A percentile compares a stretch with the other conserved stretches of the same genome.
Evolutionary conservation across 35 echinoderm and acorn worm genomes (phyloP).

Genomic region (Apostichopus japonicus): DNA sequence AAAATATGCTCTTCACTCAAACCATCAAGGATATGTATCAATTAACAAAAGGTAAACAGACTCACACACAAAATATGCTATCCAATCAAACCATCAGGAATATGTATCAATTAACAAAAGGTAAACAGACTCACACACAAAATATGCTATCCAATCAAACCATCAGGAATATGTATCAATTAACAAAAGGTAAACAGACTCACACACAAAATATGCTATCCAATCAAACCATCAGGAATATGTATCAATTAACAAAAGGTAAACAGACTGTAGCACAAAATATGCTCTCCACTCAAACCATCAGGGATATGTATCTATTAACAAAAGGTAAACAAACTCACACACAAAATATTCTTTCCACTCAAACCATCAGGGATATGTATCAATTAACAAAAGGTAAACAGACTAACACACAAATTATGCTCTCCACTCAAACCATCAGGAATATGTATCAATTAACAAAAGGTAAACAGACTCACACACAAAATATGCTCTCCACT

Average conservation of each 20-base stretch:
- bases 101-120: constrained; percentile 96
- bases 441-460: constrained; percentile 97
- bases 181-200: constrained; percentile 77
- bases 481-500: constrained; percentile 60
- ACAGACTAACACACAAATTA: not conserved
- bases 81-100: constrained; percentile 82
- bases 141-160: constrained; percentile 65
- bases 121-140: constrained; percentile 31
- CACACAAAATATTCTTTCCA: constrained; percentile 50
- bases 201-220: constrained; percentile 32
- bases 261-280: not conserved
- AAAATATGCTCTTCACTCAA: constrained; percentile 59
- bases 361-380: constrained; percentile 87
- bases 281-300: constrained; percentile 68
- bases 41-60: constrained; percentile 82
- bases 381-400: constrained; percentile 95
- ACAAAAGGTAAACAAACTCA: constrained; percentile 72
- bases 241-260: constrained; percentile 98
- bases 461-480: constrained; percentile 59
- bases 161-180: constrained; percentile 92
- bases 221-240: constrained; percentile 81
- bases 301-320: constrained; percentile 95
- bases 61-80: not conserved
- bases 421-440: constrained; percentile 75
- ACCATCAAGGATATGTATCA: constrained; percentile 93